Base-by-base conservation (phyloP, 23 tunicate species). In the Ascidia mentula region DNA sequence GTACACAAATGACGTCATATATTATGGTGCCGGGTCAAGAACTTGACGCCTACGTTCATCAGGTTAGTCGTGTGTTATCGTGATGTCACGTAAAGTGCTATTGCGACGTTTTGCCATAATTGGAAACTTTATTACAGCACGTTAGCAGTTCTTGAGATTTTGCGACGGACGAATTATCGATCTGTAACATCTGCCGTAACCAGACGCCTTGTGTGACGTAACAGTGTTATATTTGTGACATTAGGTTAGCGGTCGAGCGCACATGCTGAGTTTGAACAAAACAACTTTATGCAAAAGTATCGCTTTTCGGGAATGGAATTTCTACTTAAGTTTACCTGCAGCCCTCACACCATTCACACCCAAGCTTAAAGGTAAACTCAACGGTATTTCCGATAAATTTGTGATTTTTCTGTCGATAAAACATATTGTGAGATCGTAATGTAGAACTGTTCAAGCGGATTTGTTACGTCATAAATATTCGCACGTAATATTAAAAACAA, bases 241-340 rank as follows among this genome's bases (percentile, higher is more conserved):
- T n/a, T 42, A 90, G 95, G 95, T 90, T 0, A 90, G 88, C 7
- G 95, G 95, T 1, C 82, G 89, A 26, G 83, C 95, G 1, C 95
- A 90, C 70, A 90, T 90, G 95, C 83, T 90, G 12, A 45, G 82
- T 59, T 70, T 80, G 40, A 46, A 90, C 76, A 35, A 40, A 18
- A 28, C 75, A 9, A 90, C 95, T 1, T 26, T 90, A 32, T 84
- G 95, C 83, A 90, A 90, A 46, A 82, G 88, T 60, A 70, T 90
- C n/a, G 79, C 87, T 12, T 40, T 30, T 31, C 86, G 95, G 35
- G 95, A 90, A 46, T 90, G 87, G 89, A 77, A 46, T 5, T 90
- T 90, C 40, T 90, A 90, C 79, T 40, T 36, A 32, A 73, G 33
- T 9, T 40, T 90, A 0, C 82, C 89, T 17, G 17, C 59, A 39